phyloP scores from a whole-genome alignment of 2,888 invertebrate species.

The Sthenelais limicola region DNA sequence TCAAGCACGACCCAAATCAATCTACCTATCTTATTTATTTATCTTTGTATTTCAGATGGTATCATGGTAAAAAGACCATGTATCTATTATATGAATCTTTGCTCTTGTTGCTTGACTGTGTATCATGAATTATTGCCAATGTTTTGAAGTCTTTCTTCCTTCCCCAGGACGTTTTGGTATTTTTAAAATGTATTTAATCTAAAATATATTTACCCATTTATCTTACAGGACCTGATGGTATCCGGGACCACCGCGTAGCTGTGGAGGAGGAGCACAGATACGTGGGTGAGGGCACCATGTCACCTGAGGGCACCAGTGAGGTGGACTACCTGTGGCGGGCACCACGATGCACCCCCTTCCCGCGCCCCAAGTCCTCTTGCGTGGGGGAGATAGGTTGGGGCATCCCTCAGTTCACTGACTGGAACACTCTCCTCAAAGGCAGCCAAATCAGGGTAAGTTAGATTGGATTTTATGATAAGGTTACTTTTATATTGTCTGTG shows the following conservation, averaged over 20 bases:
- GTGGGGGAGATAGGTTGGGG: conserved; percentile 68
- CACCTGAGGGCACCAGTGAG: conserved; percentile 60
- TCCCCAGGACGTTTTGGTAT: too few relatives aligned
- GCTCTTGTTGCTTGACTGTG: too few relatives aligned
- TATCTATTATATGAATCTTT: not conserved
- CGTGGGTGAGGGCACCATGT: conserved; percentile 62
- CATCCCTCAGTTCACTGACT: conserved; percentile 54
- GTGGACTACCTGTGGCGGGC: conserved; percentile 62
- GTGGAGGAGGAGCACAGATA: conserved; percentile 58
- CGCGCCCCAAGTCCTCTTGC: conserved; percentile 54
- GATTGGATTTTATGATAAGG: too few relatives aligned
- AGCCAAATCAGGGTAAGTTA: conserved; percentile 54
- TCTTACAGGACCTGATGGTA: conserved; percentile 61
- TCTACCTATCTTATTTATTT: too few relatives aligned
- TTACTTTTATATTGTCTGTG: too few relatives aligned
- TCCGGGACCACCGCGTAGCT: conserved; percentile 58
- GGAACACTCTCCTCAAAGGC: conserved; percentile 54
- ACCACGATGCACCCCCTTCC: conserved; percentile 56
- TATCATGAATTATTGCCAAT: too few relatives aligned
- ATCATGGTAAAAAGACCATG: not conserved
- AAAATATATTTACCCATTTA: not conserved
- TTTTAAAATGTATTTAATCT: too few relatives aligned
- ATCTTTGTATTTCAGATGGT: too few relatives aligned
- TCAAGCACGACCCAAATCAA: too few relatives aligned
- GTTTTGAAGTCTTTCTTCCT: too few relatives aligned